These are phyloP conservation scores for Odocoileus virginianus DNA, from an alignment of 2,113 vertebrate genomes.

Conservation along the genomic window DNA sequence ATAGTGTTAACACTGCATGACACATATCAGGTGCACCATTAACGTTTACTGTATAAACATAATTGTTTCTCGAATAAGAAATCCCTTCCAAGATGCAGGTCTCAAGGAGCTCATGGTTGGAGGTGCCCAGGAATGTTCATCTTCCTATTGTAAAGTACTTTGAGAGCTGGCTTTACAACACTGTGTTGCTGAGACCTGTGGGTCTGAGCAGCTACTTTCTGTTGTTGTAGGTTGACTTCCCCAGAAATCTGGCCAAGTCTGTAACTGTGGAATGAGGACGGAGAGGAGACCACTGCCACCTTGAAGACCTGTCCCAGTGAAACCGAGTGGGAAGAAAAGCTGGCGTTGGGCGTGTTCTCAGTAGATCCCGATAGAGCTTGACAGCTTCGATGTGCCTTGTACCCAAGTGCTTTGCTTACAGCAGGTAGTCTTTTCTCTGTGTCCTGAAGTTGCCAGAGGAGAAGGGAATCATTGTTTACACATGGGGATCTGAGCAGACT, in stretches of 20 bases:
- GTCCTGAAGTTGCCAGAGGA: constrained; percentile 76
- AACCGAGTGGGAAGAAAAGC: constrained; percentile 33
- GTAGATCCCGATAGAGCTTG: constrained; percentile 55
- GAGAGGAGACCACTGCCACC: neutral
- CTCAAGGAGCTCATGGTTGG: neutral
- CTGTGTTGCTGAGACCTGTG: neutral
- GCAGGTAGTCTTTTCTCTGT: constrained; percentile 67
- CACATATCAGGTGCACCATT: neutral
- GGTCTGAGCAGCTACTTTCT: constrained; percentile 55
- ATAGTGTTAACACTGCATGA: neutral
- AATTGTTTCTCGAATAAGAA: neutral
- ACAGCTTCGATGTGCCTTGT: constrained; percentile 80
- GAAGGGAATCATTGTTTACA: constrained; percentile 80
- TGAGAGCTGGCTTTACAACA: no score
- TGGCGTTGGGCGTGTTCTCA: neutral
- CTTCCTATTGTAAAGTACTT: neutral
- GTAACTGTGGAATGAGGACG: constrained; percentile 92
- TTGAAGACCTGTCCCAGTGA: neutral
- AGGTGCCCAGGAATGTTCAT: neutral
- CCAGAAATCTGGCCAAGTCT: constrained; percentile 97
- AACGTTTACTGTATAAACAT: neutral
- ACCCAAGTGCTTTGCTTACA: constrained; percentile 82
- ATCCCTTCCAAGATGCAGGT: neutral
- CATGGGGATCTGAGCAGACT: constrained; percentile 79
- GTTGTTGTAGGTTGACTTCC: constrained; percentile 92